phyloP scores from a whole-genome alignment of 30 jellyfish, hydroid and myxozoan species.

The Hydractinia echinata region DNA sequence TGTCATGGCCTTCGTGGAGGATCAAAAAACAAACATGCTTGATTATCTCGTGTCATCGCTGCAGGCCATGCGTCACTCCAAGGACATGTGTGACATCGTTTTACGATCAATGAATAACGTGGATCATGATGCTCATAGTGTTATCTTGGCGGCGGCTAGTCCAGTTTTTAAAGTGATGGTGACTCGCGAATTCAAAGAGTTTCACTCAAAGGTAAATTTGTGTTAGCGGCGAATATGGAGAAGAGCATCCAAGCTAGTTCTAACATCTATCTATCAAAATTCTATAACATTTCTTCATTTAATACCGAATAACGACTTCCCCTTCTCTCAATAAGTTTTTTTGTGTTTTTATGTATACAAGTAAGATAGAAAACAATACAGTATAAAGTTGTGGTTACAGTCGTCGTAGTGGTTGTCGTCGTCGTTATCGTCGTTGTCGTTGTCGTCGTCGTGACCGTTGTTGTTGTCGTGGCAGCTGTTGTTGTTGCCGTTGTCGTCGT shows the following conservation, averaged over 20 bases:
- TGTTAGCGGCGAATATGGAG: too few relatives aligned
- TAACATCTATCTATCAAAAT: too few relatives aligned
- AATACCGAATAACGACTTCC: too few relatives aligned
- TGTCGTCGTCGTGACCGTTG: not conserved
- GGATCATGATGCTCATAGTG: constrained; percentile 1
- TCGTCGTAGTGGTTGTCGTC: not conserved
- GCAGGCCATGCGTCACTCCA: not conserved
- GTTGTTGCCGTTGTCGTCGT: not conserved
- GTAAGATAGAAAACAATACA: too few relatives aligned
- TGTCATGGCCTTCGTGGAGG: not conserved
- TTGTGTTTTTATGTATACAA: too few relatives aligned
- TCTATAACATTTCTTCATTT: too few relatives aligned
- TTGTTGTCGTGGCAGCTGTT: not conserved
- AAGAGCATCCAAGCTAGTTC: too few relatives aligned
- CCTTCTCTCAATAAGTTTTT: too few relatives aligned
- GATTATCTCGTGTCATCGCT: constrained; percentile 21
- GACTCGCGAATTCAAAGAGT: constrained; percentile 4
- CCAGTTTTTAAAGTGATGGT: constrained; percentile 26
- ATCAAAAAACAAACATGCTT: not conserved
- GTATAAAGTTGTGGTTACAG: not conserved
- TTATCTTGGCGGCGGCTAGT: constrained; percentile 23
- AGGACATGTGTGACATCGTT: constrained; percentile 18
- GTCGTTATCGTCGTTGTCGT: not conserved
- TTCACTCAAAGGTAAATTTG: constrained; percentile 10
- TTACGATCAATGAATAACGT: not conserved